Conservation (phyloP, 2,888 invertebrate species). For the Drosophila nr. fundita region DNA sequence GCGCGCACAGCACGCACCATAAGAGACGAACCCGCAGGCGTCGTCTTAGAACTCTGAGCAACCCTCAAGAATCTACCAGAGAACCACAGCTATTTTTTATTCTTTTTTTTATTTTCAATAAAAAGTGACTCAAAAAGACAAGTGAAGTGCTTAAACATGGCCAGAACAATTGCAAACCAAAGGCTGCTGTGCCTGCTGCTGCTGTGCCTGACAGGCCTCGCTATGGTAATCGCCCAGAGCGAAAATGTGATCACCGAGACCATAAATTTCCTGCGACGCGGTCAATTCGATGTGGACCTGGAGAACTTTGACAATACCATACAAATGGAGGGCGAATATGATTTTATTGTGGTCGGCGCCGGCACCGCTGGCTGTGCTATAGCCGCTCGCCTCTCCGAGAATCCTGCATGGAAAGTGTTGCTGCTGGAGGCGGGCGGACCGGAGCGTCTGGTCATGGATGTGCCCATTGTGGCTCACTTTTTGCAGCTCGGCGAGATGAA, state of each 20-base stretch:
- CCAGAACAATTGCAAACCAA: conserved; percentile 20
- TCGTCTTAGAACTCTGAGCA: conserved; percentile 16
- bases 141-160: conserved; percentile 46
- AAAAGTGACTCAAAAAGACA: conserved; percentile 12
- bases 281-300: conserved; percentile 80
- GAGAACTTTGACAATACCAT: conserved; percentile 82
- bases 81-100: conserved; percentile 5
- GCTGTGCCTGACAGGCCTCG: conserved; percentile 7
- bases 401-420: conserved; percentile 88
- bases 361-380: conserved; percentile 92
- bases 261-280: conserved; percentile 82
- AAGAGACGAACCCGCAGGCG: conserved; percentile 1
- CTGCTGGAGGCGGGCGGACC: conserved; percentile 90
- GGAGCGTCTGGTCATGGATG: conserved; percentile 91
- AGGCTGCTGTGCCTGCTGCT: conserved; percentile 9
- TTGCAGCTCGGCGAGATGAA: conserved; percentile 90
- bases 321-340: conserved; percentile 86
- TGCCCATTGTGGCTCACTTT: conserved; percentile 90
- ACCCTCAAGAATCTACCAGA: neutral
- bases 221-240: conserved; percentile 40
- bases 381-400: conserved; percentile 90
- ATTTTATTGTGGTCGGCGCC: conserved; percentile 92
- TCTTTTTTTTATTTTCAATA: conserved; percentile 1
- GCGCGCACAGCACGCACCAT: conserved; percentile 27
- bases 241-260: conserved; percentile 80